phyloP scores from a whole-genome alignment of 2,113 vertebrate species.

The Varanus komodoensis region DNA sequence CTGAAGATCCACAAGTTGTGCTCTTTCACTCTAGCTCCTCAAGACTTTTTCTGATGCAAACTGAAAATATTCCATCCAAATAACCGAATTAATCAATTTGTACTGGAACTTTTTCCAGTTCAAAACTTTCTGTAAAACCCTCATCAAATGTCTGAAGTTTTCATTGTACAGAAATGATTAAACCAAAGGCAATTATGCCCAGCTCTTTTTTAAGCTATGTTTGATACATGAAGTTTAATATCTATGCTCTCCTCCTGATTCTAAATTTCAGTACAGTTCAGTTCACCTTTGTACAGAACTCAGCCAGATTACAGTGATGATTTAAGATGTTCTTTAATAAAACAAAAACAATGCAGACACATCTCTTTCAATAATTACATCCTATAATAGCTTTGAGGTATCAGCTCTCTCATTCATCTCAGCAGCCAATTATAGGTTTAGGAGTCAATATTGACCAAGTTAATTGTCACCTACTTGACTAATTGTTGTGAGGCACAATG shows the following conservation, averaged over 20 bases:
- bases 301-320: background rate
- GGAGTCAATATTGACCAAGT: background rate
- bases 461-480: background rate
- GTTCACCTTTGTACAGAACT: background rate
- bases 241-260: background rate
- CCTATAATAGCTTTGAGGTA: background rate
- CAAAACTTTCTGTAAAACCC: too few species aligned
- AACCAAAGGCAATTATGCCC: background rate
- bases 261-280: background rate
- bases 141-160: too few species aligned
- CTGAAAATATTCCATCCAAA: too few species aligned
- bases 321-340: background rate
- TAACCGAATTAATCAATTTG: too few species aligned
- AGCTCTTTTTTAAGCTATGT: background rate
- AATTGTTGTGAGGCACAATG: background rate
- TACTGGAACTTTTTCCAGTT: too few species aligned
- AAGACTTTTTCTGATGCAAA: too few species aligned
- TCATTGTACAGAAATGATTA: too few species aligned
- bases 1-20: too few species aligned
- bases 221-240: background rate
- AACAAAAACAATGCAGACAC: background rate
- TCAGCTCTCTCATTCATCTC: constrained; percentile 18
- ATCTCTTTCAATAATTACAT: background rate
- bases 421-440: background rate
- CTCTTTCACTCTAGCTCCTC: too few species aligned